phyloP scores from a whole-genome alignment of 2,113 vertebrate genomes.

The Archocentrus centrarchus region DNA sequence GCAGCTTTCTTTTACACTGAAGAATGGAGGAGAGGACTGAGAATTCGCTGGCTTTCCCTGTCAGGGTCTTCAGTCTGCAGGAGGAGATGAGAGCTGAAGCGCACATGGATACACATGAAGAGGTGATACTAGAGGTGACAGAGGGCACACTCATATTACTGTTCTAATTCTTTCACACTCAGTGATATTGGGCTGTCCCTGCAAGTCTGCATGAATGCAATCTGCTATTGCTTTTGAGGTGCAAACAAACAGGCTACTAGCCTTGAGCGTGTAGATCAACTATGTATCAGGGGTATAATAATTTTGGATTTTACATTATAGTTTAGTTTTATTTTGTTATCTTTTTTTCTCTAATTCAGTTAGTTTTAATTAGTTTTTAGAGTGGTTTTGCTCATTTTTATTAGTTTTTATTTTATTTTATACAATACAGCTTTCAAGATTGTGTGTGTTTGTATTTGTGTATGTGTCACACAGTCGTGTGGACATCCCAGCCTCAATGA shows the following conservation, averaged over 20 bases:
- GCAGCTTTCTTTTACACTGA: neutral
- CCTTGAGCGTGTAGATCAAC: neutral
- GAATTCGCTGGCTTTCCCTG: constrained; percentile 28
- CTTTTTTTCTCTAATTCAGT: too few relatives aligned
- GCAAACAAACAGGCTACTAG: neutral
- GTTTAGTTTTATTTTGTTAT: too few relatives aligned
- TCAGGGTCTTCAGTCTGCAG: constrained; percentile 56
- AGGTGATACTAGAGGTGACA: constrained; percentile 7
- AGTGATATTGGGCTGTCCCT: neutral
- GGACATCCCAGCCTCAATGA: too few relatives aligned
- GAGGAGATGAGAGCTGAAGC: constrained; percentile 31
- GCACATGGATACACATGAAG: neutral
- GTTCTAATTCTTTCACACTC: neutral
- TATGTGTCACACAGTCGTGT: too few relatives aligned
- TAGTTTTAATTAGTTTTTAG: too few relatives aligned
- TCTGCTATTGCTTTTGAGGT: neutral
- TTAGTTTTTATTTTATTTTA: too few relatives aligned
- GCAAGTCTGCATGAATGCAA: neutral
- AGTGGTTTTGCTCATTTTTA: too few relatives aligned
- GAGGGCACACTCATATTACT: neutral
- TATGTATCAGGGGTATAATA: neutral
- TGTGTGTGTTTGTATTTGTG: too few relatives aligned
- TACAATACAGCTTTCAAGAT: too few relatives aligned
- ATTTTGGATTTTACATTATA: too few relatives aligned
- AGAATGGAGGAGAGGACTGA: constrained; percentile 55